These are phyloP conservation scores for Tenualosa ilisha DNA, from an alignment of 2,797 vertebrate species.

Conservation along the genomic window DNA sequence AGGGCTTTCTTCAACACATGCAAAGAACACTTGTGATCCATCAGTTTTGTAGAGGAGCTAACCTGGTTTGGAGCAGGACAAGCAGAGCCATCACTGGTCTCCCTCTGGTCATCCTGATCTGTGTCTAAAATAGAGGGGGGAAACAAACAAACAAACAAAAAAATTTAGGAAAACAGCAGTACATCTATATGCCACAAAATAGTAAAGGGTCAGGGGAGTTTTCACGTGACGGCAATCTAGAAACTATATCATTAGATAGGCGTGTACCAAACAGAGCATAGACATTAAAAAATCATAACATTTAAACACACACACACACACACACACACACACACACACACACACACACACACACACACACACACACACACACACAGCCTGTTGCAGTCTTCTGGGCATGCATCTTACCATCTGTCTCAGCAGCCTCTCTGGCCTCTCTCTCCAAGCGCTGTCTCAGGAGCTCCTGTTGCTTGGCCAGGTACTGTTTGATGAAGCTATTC, in stretches of 20 bases:
- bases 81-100: slow-evolving; percentile 70
- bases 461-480: slow-evolving; percentile 92
- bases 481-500: slow-evolving; percentile 95
- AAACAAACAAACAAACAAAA: no score
- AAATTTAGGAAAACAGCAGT: no score
- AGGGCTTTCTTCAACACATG: background rate
- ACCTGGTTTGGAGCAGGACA: slow-evolving; percentile 72
- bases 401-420: slow-evolving; percentile 82
- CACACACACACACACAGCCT: slow-evolving; percentile 3
- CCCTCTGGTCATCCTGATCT: slow-evolving; percentile 72
- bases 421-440: slow-evolving; percentile 86
- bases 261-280: no score
- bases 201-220: no score
- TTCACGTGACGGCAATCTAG: no score
- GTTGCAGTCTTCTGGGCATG: background rate
- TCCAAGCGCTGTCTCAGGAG: slow-evolving; percentile 87
- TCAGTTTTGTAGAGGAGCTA: slow-evolving; percentile 32
- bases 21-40: slow-evolving; percentile 1
- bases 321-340: background rate
- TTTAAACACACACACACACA: background rate
- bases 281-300: no score
- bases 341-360: background rate
- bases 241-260: no score
- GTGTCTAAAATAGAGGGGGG: slow-evolving; percentile 43
- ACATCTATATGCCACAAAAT: no score